Conservation (phyloP, 2,113 vertebrate species). For the Semicossyphus pulcher region DNA sequence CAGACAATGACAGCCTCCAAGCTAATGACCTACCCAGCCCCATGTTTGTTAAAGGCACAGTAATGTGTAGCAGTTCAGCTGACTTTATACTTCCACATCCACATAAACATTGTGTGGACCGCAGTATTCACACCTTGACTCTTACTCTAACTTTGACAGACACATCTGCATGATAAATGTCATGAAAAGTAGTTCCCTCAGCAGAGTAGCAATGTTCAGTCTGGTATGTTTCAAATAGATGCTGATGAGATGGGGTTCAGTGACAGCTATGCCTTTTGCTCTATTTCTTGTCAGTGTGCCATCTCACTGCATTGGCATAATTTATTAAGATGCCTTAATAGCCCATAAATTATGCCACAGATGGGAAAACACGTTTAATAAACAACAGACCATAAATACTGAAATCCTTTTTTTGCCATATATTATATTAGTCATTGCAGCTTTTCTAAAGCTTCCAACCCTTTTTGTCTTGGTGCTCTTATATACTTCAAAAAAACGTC, state of each 20-base stretch:
- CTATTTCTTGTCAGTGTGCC: conserved; percentile 55
- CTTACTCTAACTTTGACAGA: conserved; percentile 51
- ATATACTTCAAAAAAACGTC: conserved; percentile 52
- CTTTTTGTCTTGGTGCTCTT: conserved; percentile 32
- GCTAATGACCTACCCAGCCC: conserved; percentile 59
- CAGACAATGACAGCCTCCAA: conserved; percentile 45
- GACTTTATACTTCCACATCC: conserved; percentile 49
- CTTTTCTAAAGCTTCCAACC: conserved; percentile 61
- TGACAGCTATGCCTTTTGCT: conserved; percentile 59
- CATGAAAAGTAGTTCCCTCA: conserved; percentile 45
- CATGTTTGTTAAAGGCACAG: conserved; percentile 78
- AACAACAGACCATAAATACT: conserved; percentile 36
- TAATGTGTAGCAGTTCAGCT: conserved; percentile 68
- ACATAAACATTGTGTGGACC: conserved; percentile 35
- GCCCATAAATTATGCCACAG: conserved; percentile 56
- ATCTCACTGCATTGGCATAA: conserved; percentile 39
- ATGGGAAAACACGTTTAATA: conserved; percentile 66
- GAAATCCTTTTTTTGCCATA: conserved; percentile 19
- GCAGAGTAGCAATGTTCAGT: conserved; percentile 53
- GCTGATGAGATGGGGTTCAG: conserved; percentile 41
- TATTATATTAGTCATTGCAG: conserved; percentile 25
- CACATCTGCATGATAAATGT: conserved; percentile 49
- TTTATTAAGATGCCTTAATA: conserved; percentile 71
- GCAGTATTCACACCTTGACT: conserved; percentile 40
- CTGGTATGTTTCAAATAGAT: conserved; percentile 46